phyloP scores from a whole-genome alignment of 1,140 invertebrate species.

The Penaeus japonicus region DNA sequence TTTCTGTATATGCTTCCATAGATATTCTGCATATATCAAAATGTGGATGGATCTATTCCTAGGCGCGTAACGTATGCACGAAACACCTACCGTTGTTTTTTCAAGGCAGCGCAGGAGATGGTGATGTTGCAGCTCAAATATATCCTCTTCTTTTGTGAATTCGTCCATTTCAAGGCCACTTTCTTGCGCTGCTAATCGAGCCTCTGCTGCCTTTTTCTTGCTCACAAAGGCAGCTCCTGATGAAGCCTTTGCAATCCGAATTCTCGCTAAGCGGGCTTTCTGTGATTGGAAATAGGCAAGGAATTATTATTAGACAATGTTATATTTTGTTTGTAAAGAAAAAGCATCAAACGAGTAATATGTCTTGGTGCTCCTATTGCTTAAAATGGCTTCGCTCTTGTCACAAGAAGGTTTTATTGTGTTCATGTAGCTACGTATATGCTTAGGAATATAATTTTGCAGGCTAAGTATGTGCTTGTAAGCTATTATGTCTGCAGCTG shows the following conservation, averaged over 20 bases:
- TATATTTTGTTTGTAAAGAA: background rate
- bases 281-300: constrained; percentile 69
- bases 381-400: constrained; percentile 32
- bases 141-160: constrained; percentile 90
- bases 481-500: constrained; percentile 28
- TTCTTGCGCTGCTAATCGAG: constrained; percentile 88
- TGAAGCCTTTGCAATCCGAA: constrained; percentile 97
- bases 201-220: constrained; percentile 99
- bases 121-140: constrained; percentile 99
- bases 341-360: background rate
- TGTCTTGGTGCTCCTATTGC: constrained; percentile 30
- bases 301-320: background rate
- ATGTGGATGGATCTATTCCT: too few species aligned
- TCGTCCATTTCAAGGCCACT: constrained; percentile 89
- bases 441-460: constrained; percentile 9
- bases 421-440: constrained; percentile 15
- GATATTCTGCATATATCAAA: too few species aligned
- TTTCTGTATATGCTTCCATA: too few species aligned
- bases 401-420: constrained; percentile 38
- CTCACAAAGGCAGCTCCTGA: constrained; percentile 98
- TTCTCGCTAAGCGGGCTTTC: constrained; percentile 97
- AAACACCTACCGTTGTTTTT: constrained; percentile 88
- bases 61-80: too few species aligned
- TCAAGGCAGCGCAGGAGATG: constrained; percentile 97
- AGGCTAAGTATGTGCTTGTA: constrained; percentile 33